Evolutionary conservation across 2,113 vertebrate species (phyloP), one percentile per base, ranked within the genome.

Genomic region (Murina feae): DNA sequence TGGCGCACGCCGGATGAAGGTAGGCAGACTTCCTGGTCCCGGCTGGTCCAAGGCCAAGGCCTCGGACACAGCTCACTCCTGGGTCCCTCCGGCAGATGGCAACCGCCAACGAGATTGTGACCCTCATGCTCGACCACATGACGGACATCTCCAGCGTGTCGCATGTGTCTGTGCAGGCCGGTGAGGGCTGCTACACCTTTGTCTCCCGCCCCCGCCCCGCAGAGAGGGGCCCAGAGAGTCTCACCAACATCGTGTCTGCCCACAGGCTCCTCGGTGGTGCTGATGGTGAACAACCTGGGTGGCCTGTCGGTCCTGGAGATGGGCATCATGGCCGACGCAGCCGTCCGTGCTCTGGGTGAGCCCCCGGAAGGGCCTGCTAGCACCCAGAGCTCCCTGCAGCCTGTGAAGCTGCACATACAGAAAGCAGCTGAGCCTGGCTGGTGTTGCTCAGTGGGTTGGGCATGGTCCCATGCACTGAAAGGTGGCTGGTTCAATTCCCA

Each of bases 241-340:
- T 94, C 55, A 89, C 16, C 30, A 9, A 9, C n/a, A 1, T 21
- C 11, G 0, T 11, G 0, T 72, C n/a, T 60, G 0, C 78, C 75
- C 63, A 68, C 6, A 99, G 99, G 99, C 53, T 98, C 98, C 96
- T 97, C 90, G 0, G 98, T 99, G 90, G 98, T 99, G 66, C 96
- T 99, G 35, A 98, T 99, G 92, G 99, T 99, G 90, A 99, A 99
- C 98, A 99, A 99, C 97, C 98, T 99, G 68, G 99, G 99, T 0
- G 99, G 99, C 20, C 95, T 99, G 94, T 99, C 99, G 0, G 99
- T 98, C 97, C 98, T 99, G 98, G 99, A 99, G 97, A 97, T 99
- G 97, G 98, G 98, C 44, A 98, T 99, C 32, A 97, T 99, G 37
- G 99, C 99, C 0, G 97, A 98, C 3, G 98, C 98, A 0, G 98